These are phyloP conservation scores for Ruditapes philippinarum DNA, from an alignment of 1,140 invertebrate species.

Conservation along the genomic window DNA sequence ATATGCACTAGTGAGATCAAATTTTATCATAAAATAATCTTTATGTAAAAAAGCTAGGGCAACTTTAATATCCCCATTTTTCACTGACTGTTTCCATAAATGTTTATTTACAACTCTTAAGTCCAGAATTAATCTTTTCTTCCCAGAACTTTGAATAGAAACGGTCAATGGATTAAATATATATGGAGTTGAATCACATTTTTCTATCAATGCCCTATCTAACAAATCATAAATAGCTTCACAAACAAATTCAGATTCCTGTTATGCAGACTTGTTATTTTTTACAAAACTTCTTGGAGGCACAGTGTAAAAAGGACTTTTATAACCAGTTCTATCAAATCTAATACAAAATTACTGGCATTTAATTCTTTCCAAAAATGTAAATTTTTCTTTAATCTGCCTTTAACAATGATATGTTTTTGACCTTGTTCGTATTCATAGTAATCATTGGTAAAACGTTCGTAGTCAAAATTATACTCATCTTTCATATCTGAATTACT, in stretches of 20 bases:
- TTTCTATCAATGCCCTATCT: conserved; percentile 6
- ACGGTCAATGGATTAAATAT: conserved; percentile 43
- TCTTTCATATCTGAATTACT: not conserved
- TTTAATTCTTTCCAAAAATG: not conserved
- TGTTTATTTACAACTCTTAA: too few species aligned
- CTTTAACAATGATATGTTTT: not conserved
- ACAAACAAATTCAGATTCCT: conserved; percentile 12
- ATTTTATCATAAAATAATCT: conserved; percentile 23
- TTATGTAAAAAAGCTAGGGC: not conserved
- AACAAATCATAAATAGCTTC: conserved; percentile 21
- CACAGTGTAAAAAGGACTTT: not conserved
- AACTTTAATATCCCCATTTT: not conserved
- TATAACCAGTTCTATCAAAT: not conserved
- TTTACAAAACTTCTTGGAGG: not conserved
- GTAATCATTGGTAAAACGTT: not conserved
- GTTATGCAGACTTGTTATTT: conserved; percentile 8
- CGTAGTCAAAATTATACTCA: conserved; percentile 7
- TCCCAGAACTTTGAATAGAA: not conserved
- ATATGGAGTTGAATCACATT: not conserved
- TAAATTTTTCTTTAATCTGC: not conserved
- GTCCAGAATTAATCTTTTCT: too few species aligned
- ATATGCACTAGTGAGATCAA: conserved; percentile 48
- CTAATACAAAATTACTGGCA: not conserved
- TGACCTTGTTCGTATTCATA: conserved; percentile 10
- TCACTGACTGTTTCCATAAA: conserved; percentile 10